phyloP scores from a whole-genome alignment of 2,888 invertebrate genomes.

The Clivina fossor region DNA sequence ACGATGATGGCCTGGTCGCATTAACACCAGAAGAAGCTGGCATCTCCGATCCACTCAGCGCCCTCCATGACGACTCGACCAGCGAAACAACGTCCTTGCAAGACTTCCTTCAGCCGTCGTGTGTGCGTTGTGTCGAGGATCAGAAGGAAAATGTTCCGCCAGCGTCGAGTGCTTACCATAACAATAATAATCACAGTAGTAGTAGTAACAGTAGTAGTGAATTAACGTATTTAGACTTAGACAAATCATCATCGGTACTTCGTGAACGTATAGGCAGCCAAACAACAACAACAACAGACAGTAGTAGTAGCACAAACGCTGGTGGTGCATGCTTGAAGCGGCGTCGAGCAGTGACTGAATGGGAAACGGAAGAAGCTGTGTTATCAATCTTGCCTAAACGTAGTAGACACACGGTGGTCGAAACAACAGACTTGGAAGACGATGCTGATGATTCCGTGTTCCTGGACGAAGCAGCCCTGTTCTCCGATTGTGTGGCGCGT shows the following conservation, averaged over 20 bases:
- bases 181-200: too few relatives aligned
- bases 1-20: conserved; percentile 51
- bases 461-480: conserved; percentile 52
- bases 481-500: conserved; percentile 50
- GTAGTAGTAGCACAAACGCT: conserved; percentile 9
- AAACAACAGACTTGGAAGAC: conserved; percentile 35
- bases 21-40: conserved; percentile 55
- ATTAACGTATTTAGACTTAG: conserved; percentile 56
- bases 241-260: conserved; percentile 50
- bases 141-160: conserved; percentile 54
- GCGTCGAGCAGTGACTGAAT: conserved; percentile 55
- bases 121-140: conserved; percentile 9
- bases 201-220: conserved; percentile 45
- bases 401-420: conserved; percentile 47
- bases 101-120: conserved; percentile 43
- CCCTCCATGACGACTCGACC: conserved; percentile 41
- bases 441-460: conserved; percentile 52
- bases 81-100: conserved; percentile 45
- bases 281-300: conserved; percentile 19
- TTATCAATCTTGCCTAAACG: conserved; percentile 58
- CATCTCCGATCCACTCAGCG: conserved; percentile 44
- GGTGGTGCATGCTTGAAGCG: conserved; percentile 55
- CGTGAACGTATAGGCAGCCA: conserved; percentile 46
- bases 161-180: conserved; percentile 42
- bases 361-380: conserved; percentile 60